These are phyloP conservation scores for Porites australiensis DNA, from an alignment of 64 coral and sea anemone species.

Conservation along the genomic window DNA sequence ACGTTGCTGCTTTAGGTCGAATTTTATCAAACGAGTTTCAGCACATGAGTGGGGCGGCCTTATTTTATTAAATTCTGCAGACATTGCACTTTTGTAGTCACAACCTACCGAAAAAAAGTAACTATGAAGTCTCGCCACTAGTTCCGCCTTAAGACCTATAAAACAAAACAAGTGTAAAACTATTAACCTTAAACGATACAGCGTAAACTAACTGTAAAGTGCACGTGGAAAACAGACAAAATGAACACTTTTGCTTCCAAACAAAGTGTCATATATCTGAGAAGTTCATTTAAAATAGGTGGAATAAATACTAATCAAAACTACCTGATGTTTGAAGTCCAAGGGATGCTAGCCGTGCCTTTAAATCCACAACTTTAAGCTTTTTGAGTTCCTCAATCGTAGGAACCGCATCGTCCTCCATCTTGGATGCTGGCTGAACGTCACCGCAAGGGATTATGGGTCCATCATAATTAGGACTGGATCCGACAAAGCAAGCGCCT, in stretches of 20 bases:
- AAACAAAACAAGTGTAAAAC: not conserved
- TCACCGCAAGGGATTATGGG: constrained; percentile 19
- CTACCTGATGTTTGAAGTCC: constrained; percentile 92
- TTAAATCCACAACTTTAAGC: constrained; percentile 96
- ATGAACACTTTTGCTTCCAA: not conserved
- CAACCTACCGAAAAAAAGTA: constrained; percentile 81
- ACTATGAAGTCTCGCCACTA: constrained; percentile 84
- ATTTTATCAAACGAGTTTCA: too few relatives aligned
- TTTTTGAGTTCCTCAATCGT: constrained; percentile 79
- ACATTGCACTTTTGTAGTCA: not conserved
- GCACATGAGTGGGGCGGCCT: too few relatives aligned
- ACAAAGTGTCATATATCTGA: not conserved
- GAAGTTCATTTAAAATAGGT: not conserved
- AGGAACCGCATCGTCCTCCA: constrained; percentile 69
- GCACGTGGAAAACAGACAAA: constrained; percentile 27
- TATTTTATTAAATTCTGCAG: not conserved
- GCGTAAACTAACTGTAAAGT: not conserved
- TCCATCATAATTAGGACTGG: not conserved
- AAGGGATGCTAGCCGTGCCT: constrained; percentile 76
- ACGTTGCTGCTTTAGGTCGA: too few relatives aligned
- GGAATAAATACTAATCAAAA: not conserved
- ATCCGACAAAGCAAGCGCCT: constrained; percentile 10
- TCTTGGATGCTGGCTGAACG: constrained; percentile 76
- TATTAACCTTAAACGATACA: not conserved
- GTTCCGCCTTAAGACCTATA: constrained; percentile 90